Evolutionary conservation across 2,113 vertebrate genomes (phyloP).

Genomic region (Bostrychus sinensis): DNA sequence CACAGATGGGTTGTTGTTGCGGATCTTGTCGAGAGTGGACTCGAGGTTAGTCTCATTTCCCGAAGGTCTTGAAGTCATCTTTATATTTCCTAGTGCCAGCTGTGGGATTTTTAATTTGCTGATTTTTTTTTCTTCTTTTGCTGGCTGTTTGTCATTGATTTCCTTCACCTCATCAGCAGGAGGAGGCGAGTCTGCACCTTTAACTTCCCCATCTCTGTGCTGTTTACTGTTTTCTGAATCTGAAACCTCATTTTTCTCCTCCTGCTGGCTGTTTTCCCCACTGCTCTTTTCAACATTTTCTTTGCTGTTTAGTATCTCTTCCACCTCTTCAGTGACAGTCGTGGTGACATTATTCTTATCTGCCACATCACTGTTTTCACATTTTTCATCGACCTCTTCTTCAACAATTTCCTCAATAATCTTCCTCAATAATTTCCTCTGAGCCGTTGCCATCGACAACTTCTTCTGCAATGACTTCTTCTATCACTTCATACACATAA

Average conservation of each 20-base stretch:
- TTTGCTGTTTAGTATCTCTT: conserved; percentile 9
- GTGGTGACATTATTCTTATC: conserved; percentile 24
- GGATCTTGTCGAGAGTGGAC: conserved; percentile 86
- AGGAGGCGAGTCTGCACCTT: conserved; percentile 9
- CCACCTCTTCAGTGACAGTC: conserved; percentile 9
- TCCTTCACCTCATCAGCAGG: conserved; percentile 30
- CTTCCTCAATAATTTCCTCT: conserved; percentile 66
- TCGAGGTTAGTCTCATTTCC: conserved; percentile 97
- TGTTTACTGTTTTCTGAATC: conserved; percentile 22
- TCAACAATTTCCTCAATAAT: conserved; percentile 68
- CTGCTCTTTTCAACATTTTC: conserved; percentile 15
- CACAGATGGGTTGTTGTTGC: conserved; percentile 86
- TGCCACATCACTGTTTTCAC: not conserved
- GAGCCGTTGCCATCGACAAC: conserved; percentile 36
- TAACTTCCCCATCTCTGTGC: conserved; percentile 32
- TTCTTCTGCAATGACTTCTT: conserved; percentile 64
- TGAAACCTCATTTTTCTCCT: conserved; percentile 22
- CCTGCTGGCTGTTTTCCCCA: conserved; percentile 4
- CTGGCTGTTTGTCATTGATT: conserved; percentile 58
- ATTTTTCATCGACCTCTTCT: conserved; percentile 12
- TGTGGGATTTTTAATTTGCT: conserved; percentile 91
- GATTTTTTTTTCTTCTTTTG: conserved; percentile 84
- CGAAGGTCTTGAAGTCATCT: conserved; percentile 92
- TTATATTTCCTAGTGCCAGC: conserved; percentile 86
- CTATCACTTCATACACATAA: conserved; percentile 61